Base-by-base conservation (phyloP, 2,888 invertebrate genomes). In the Pteria penguin region DNA sequence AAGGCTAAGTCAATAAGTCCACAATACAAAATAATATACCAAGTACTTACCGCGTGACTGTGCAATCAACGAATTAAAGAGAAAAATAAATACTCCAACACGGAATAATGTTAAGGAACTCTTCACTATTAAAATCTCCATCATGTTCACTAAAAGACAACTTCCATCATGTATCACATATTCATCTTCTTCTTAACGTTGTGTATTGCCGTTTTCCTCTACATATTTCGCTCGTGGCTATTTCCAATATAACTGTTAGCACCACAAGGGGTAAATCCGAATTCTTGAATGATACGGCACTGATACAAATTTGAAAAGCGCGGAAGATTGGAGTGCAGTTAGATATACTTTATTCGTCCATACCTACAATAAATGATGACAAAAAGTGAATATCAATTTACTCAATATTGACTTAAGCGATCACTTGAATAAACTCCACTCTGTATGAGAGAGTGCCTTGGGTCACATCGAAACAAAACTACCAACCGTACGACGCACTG, bases 371-470 rank as follows among this genome's bases (percentile, higher is more conserved):
- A 65, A 36, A 65, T 36, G 45, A 36, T 36, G 65, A 36, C 45
- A 45, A 45, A 45, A 45, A 45, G 36, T 36, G 65, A 65, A 65
- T 65, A 65, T 65, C 65, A 65, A 65, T 65, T 65, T 65, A 45
- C 65, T 32, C 65, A 31, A 32, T 65, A 36, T 65, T 65, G 65
- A 65, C 65, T 65, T 65, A 36, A 45, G 11, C 45, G 45, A 45
- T 45, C 45, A 45, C 45, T 45, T 45, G 45, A 45, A 45, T 45
- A 45, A 45, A 45, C 45, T 8, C 45, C 8, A 45, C 45, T 45
- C 45, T 60, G 60, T 60, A 60, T 60, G 60, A 60, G 27, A 60
- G 27, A 60, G 60, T 60, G 60, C 60, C 60, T 14, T 18, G 27
- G 60, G 60, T 26, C 60, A 26, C 24, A 60, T 14, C 27, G 60